These are phyloP conservation scores for Cepphus grylle DNA, from an alignment of 2,113 vertebrate genomes.

Conservation along the genomic window DNA sequence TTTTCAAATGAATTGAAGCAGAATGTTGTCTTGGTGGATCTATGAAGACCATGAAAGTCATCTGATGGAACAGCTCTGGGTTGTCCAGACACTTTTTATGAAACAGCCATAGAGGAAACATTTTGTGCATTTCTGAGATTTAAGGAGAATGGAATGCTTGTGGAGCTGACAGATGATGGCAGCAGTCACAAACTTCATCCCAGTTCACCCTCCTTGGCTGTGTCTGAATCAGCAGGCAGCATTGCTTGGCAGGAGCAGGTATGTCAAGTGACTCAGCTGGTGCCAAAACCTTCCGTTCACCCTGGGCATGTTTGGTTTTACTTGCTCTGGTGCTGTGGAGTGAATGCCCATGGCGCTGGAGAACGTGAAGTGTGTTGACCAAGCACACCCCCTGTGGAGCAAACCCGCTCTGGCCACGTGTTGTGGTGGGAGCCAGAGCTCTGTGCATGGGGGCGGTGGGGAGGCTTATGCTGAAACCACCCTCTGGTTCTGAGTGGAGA, in stretches of 20 bases:
- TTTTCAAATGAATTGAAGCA: not conserved
- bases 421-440: not conserved
- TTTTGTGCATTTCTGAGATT: not conserved
- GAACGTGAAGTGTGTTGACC: not conserved
- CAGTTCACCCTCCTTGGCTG: not conserved
- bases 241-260: not conserved
- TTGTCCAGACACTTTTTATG: not conserved
- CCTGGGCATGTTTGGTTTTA: not conserved
- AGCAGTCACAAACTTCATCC: not conserved
- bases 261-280: not conserved
- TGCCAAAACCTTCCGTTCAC: not conserved
- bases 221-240: not conserved
- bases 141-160: not conserved
- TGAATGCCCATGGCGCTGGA: rapidly evolving
- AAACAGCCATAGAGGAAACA: not conserved
- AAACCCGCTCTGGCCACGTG: not conserved
- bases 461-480: rapidly evolving
- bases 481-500: not conserved
- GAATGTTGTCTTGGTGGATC: not conserved
- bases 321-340: not conserved
- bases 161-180: not conserved
- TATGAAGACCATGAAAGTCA: not conserved
- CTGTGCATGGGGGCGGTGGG: rapidly evolving
- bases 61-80: not conserved
- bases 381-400: rapidly evolving